Evolutionary conservation across 2,888 invertebrate genomes (phyloP), one percentile per base, ranked within the genome.

Genomic region (Ornithoptera alexandrae): DNA sequence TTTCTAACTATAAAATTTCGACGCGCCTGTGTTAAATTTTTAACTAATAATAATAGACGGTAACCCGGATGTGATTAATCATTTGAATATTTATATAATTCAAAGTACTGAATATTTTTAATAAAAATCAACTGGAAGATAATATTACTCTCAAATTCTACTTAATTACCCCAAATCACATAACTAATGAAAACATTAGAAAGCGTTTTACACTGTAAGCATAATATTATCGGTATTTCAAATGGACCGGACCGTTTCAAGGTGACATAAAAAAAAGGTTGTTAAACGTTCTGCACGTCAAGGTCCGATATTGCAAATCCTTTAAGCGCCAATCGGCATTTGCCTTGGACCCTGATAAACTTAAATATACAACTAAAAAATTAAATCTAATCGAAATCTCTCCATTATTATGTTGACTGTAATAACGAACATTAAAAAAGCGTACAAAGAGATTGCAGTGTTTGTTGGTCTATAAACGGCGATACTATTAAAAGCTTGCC

Each of bases 401-500:
- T 18, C n/a, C 18, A 53, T 18, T 53, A 46, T 46, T 46, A 46
- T 53, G 53, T 18, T n/a, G 6, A 7, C 18, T 53, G 53, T 53
- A n/a, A 53, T n/a, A 53, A 53, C n/a, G 8, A n/a, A 6, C 6
- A n/a, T 18, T 18, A 53, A 7, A 53, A 65, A 65, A 61, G 42
- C 15, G 10, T 36, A 17, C 59, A 60, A 60, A 64, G 59, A 56
- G 6, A 61, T 60, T 60, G 39, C 60, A 42, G 50, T 53, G 59
- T 67, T 66, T 30, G n/a, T 58, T 63, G 60, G 53, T 60, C 67
- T 64, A 68, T 70, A 72, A 71, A 73, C 63, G 70, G 71, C 70
- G 66, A 65, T 69, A 65, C 71, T 73, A 72, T 72, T 71, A 72
- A 72, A 69, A 71, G 70, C 71, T 59, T 68, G 62, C 62, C 5